Evolutionary conservation across 2,797 vertebrate species (phyloP), one percentile per base, ranked within the genome.

Genomic region (Malurus splendens): DNA sequence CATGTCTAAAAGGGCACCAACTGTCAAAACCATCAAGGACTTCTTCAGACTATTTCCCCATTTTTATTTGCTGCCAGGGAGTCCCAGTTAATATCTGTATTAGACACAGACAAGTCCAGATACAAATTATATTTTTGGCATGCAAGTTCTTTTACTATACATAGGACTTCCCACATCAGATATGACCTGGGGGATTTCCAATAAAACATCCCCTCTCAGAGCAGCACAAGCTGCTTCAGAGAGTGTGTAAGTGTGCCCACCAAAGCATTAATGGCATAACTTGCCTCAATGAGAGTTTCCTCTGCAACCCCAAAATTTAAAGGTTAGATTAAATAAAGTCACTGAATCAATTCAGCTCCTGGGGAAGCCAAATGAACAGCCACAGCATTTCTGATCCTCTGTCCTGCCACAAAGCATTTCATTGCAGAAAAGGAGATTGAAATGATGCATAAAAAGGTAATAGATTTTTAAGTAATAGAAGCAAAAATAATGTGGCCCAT

Each of bases 361-460:
- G 66, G 50, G 85, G 62, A 90, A 90, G 84, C 24, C 72, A 94
- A 86, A 91, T 65, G 23, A 81, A 90, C 59, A 87, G 78, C 60
- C 0, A 0, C 33, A 91, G 79, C 62, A 33, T 68, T 90, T 93
- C 62, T 70, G 71, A 87, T 78, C 52, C 20, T 86, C 71, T 19
- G 60, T 76, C 70, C 89, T 87, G 83, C 25, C 87, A 91, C 76
- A 89, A 85, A 68, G 79, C 39, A 66, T 13, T 60, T 88, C 68
- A 61, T 36, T 68, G 70, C 8, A 6, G 60, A 89, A 86, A 74
- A 83, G 48, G 66, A 90, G 90, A 81, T 5, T 87, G 92, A 91
- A 90, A 52, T 73, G 89, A 83, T 78, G 76, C 89, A 91, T 93
- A 89, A 91, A 94, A 92, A 81, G 66, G 62, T 87, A 90, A 95